Base-by-base conservation (phyloP, 2,888 invertebrate species). In the Corbicula japonica region DNA sequence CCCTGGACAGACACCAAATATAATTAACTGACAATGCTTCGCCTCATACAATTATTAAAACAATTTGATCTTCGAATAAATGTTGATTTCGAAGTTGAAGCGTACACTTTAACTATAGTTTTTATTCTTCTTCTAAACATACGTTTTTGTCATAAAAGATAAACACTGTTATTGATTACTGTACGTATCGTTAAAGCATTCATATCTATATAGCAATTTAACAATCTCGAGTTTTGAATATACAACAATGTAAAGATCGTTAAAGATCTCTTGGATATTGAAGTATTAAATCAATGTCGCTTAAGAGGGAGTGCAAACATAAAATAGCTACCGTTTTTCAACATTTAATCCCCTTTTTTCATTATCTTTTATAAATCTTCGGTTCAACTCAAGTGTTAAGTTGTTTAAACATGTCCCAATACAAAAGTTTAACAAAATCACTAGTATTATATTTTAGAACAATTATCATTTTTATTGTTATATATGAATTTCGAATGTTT, bases 291-390 rank as follows among this genome's bases (percentile, higher is more conserved):
- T 60, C 70, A 34, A 35, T 58, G 60, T 28, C 35, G 60, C 38
- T 21, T 30, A 34, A 70, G 70, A 50, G 70, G 48, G n/a, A 46
- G 38, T 28, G 70, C 60, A 70, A 70, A 70, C 60, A 70, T 32
- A 1, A 35, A 60, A 60, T 70, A 50, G 34, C 70, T 70, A 50
- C 35, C 34, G 38, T 21, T 50, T 60, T 60, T 70, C 60, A 60
- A 70, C 56, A 21, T 26, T 10, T 28, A 65, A 60, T 18, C 60
- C 46, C 21, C 21, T 2, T 12, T n/a, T n/a, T n/a, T n/a, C n/a
- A n/a, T n/a, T n/a, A n/a, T n/a, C n/a, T n/a, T n/a, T n/a, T n/a
- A n/a, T n/a, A n/a, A n/a, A n/a, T n/a, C n/a, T n/a, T n/a, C n/a
- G n/a, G n/a, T n/a, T n/a, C n/a, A n/a, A n/a, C n/a, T n/a, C n/a